phyloP scores from a whole-genome alignment of 1,140 invertebrate genomes.

The Microplitis mediator region DNA sequence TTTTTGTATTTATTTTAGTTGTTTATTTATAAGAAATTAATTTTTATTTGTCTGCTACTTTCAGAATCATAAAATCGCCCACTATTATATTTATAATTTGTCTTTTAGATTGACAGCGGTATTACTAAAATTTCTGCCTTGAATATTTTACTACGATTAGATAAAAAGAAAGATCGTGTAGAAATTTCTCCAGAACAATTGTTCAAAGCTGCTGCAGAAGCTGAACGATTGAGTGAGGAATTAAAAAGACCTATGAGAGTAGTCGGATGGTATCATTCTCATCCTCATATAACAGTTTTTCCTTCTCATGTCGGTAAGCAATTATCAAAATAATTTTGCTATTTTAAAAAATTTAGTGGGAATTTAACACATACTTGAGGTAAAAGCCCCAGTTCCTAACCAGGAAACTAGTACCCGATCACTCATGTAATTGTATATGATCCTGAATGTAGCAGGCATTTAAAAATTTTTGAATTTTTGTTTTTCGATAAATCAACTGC shows the following conservation, averaged over 20 bases:
- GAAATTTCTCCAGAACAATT: constrained; percentile 87
- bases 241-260: constrained; percentile 73
- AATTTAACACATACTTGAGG: constrained; percentile 9
- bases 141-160: constrained; percentile 76
- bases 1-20: no score
- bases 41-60: constrained; percentile 7
- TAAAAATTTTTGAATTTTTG: no score
- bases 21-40: neutral
- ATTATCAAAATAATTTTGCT: neutral
- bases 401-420: no score
- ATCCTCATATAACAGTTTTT: constrained; percentile 90
- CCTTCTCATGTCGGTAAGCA: constrained; percentile 82
- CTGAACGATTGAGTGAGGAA: constrained; percentile 68
- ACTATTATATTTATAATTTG: neutral
- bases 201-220: constrained; percentile 67
- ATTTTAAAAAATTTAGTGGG: neutral
- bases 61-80: constrained; percentile 9
- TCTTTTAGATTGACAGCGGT: constrained; percentile 65
- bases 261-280: constrained; percentile 90
- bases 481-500: no score
- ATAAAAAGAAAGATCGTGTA: constrained; percentile 85
- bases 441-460: no score
- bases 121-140: constrained; percentile 77
- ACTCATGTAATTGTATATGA: no score
- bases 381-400: no score